Base-by-base conservation (phyloP, 2,113 vertebrate species). In the Lates calcarifer region DNA sequence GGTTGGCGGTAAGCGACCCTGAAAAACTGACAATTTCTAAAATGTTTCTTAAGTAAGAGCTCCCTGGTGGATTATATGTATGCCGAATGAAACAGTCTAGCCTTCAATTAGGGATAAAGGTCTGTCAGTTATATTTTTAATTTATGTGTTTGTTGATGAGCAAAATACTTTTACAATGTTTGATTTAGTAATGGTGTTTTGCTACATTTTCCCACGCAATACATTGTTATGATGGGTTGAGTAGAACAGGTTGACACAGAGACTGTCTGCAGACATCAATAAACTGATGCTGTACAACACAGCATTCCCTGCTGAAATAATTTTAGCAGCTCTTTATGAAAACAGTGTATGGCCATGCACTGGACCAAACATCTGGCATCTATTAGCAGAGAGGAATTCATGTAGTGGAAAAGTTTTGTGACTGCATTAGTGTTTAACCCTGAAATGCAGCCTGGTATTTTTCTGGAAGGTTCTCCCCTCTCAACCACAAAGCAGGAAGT, bases 301-400 rank as follows among this genome's bases (percentile, higher is more conserved):
- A 24, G 6, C 12, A 26, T 26, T 1, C n/a, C 11, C 28, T 20
- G 28, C 13, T 33, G 8, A n/a, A 45, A 13, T 31, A 0, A 26
- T 22, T 35, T 53, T 67, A 63, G 6, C 31, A 24, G n/a, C 26
- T 45, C 2, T 51, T 28, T 57, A 33, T 24, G 47, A 47, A 66
- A 55, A 35, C 28, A 15, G 28, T 31, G n/a, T 37, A 47, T 29
- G 9, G 7, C 24, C 6, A 41, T 64, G 53, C 53, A 6, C 17
- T 47, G 35, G 77, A 55, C 11, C 29, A 57, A 45, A 87, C 89
- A 91, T 90, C 82, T 92, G 92, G 58, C 74, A 35, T 61, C 72
- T 61, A 81, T 91, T 87, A 85, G 10, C 2, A 24, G 47, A 47
- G 55, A 74, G 73, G 79, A 81, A 70, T 68, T 77, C 78, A 68